Percentiles rank a stretch among this genome's conserved stretches.
These are phyloP conservation scores for Ommatoiulus sabulosus DNA, from an alignment of 2,888 invertebrate genomes.

Conservation along the genomic window DNA sequence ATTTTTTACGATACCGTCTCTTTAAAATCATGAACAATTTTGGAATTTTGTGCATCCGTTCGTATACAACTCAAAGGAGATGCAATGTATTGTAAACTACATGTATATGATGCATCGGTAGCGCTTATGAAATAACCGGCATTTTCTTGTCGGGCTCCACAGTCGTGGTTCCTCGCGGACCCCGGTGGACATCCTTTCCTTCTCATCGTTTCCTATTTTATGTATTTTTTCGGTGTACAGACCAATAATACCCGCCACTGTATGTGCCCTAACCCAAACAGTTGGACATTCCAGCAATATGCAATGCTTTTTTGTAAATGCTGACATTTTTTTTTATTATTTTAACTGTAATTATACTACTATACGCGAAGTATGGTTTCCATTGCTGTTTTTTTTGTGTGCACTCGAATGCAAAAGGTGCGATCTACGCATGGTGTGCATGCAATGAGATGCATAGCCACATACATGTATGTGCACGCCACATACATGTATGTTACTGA, in stretches of 20 bases:
- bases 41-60: neutral
- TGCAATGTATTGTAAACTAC: neutral
- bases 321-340: neutral
- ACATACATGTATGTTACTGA: too few relatives aligned
- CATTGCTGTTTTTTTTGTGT: neutral
- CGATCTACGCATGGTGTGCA: neutral
- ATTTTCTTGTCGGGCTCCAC: neutral
- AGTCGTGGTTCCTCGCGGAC: neutral
- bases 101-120: neutral
- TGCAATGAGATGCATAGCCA: too few relatives aligned
- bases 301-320: neutral
- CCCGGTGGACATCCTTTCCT: neutral
- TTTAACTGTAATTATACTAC: neutral
- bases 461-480: too few relatives aligned
- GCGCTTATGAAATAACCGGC: neutral
- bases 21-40: neutral
- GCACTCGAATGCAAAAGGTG: neutral
- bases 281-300: conserved; percentile 34
- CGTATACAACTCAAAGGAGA: neutral
- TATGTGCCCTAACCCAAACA: neutral
- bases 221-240: conserved; percentile 5
- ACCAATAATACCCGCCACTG: neutral
- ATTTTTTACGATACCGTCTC: neutral
- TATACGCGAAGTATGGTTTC: neutral
- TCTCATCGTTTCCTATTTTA: neutral